Percentiles rank a stretch among this genome's conserved stretches.
These are phyloP conservation scores for Sandelia bainsii DNA, from an alignment of 2,797 vertebrate genomes.

Conservation along the genomic window DNA sequence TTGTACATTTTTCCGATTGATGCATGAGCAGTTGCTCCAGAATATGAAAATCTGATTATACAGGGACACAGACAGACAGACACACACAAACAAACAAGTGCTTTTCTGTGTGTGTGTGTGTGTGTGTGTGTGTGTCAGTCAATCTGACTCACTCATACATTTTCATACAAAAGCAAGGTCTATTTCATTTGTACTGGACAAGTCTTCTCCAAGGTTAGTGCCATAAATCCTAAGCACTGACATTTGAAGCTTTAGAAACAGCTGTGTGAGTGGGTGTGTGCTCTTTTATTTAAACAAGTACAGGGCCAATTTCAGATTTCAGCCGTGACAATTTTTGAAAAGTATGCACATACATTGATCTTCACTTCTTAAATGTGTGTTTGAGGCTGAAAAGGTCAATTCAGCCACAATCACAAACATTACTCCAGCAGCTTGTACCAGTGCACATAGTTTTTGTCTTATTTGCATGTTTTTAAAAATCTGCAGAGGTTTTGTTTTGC, in stretches of 20 bases:
- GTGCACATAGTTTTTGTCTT: too few relatives aligned
- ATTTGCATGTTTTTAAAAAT: too few relatives aligned
- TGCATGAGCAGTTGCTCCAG: too few relatives aligned
- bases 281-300: neutral
- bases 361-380: neutral
- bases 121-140: neutral
- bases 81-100: too few relatives aligned
- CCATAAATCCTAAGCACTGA: constrained; percentile 15
- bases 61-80: too few relatives aligned
- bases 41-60: too few relatives aligned
- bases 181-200: constrained; percentile 22
- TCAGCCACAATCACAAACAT: neutral
- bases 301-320: neutral
- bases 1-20: too few relatives aligned
- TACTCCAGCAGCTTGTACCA: too few relatives aligned
- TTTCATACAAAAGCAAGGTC: constrained; percentile 21
- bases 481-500: too few relatives aligned
- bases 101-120: neutral
- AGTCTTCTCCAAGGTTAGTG: constrained; percentile 24
- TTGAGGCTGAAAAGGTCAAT: neutral
- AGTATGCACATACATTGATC: neutral
- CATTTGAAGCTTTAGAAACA: neutral
- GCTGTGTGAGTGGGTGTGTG: neutral
- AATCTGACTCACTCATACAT: constrained; percentile 12
- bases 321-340: neutral